A percentile compares a stretch with the other conserved stretches of the same genome.
phyloP scores from a whole-genome alignment of 2,888 invertebrate species.

The Macaria liturata region DNA sequence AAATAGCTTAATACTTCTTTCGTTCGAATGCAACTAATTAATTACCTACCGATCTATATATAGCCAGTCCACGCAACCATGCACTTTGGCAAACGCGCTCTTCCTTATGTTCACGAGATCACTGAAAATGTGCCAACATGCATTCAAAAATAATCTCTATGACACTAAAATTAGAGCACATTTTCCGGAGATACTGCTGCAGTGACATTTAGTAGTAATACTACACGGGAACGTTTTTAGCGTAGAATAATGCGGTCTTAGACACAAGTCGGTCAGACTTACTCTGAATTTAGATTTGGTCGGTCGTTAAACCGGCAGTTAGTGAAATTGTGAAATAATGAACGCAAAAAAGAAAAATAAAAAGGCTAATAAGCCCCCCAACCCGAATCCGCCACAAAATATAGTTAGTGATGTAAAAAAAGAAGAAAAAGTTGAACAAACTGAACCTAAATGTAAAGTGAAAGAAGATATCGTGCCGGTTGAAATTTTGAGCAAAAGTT shows the following conservation, averaged over 20 bases:
- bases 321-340: conserved; percentile 51
- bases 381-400: conserved; percentile 44
- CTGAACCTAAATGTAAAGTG: conserved; percentile 35
- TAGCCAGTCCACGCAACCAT: conserved; percentile 42
- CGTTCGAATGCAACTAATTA: conserved; percentile 21
- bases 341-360: conserved; percentile 72
- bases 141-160: conserved; percentile 26
- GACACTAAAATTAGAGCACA: conserved; percentile 20
- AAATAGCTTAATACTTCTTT: neutral
- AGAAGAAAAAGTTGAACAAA: conserved; percentile 28
- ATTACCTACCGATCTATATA: conserved; percentile 36
- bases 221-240: conserved; percentile 60
- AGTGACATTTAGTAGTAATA: conserved; percentile 67
- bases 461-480: conserved; percentile 29
- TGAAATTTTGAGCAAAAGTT: conserved; percentile 35
- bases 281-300: conserved; percentile 65
- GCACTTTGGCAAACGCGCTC: conserved; percentile 53
- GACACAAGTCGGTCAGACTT: conserved; percentile 67
- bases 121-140: conserved; percentile 10
- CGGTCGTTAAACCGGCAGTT: conserved; percentile 46
- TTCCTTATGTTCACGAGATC: conserved; percentile 48
- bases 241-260: conserved; percentile 63
- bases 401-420: conserved; percentile 29
- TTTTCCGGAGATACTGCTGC: conserved; percentile 4
- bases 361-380: conserved; percentile 54